Conservation (phyloP, 1,140 invertebrate genomes). For the Microplitis demolitor region DNA sequence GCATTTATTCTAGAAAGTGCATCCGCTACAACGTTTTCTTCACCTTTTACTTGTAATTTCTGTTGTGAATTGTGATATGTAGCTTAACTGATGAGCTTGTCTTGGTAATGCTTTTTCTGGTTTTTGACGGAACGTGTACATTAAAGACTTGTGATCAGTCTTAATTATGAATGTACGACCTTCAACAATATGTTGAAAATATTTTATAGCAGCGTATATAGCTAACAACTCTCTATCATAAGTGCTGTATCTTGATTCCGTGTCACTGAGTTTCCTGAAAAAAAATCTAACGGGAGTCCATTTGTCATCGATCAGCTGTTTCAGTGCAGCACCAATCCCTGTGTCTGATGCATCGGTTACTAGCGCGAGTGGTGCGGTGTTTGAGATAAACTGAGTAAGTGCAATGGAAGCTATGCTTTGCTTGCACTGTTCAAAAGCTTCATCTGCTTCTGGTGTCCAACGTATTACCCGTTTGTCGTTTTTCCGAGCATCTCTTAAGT, state of each 20-base stretch:
- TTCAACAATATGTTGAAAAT: constrained; percentile 57
- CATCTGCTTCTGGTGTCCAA: constrained; percentile 39
- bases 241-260: constrained; percentile 48
- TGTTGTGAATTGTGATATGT: constrained; percentile 50
- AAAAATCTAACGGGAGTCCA: constrained; percentile 52
- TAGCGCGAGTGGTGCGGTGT: constrained; percentile 16
- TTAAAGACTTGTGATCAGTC: constrained; percentile 55
- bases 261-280: constrained; percentile 45
- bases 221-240: constrained; percentile 60
- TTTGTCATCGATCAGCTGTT: constrained; percentile 38
- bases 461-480: constrained; percentile 39
- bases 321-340: constrained; percentile 48
- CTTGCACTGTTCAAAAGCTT: constrained; percentile 54
- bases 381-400: constrained; percentile 36
- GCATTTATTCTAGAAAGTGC: constrained; percentile 40
- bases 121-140: constrained; percentile 42
- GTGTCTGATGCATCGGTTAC: constrained; percentile 49
- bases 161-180: constrained; percentile 45
- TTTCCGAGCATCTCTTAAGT: constrained; percentile 35
- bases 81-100: constrained; percentile 46
- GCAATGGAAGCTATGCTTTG: constrained; percentile 39
- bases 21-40: constrained; percentile 47
- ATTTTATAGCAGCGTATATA: constrained; percentile 52
- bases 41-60: constrained; percentile 50
- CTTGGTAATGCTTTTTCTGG: constrained; percentile 38